phyloP scores from a whole-genome alignment of 2,888 invertebrate genomes.

The Melanargia galathea region DNA sequence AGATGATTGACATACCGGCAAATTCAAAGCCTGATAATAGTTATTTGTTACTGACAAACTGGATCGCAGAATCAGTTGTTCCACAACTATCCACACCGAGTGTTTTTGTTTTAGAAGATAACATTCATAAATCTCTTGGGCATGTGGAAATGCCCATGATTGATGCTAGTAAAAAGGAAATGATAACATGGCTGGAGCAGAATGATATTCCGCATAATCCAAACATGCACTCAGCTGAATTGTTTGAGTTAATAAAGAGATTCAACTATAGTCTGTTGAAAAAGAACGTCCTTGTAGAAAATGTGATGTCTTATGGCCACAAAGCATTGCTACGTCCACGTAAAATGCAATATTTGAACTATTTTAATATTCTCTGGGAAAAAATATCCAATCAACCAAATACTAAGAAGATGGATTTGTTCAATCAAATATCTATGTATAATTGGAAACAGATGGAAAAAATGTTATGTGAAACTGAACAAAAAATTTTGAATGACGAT shows the following conservation, averaged over 20 bases:
- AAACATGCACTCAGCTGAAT: slow-evolving; percentile 38
- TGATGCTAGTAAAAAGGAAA: slow-evolving; percentile 35
- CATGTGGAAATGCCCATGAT: slow-evolving; percentile 26
- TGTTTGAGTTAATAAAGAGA: slow-evolving; percentile 39
- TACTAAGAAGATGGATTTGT: neutral
- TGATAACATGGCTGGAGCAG: slow-evolving; percentile 38
- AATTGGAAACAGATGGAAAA: slow-evolving; percentile 12
- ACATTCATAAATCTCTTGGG: neutral
- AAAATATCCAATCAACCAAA: neutral
- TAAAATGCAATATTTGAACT: slow-evolving; percentile 27
- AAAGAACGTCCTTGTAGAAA: slow-evolving; percentile 26
- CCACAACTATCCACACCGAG: slow-evolving; percentile 8
- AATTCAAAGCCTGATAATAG: neutral
- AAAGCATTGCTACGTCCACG: slow-evolving; percentile 34
- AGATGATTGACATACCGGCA: neutral
- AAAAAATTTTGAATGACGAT: slow-evolving; percentile 13
- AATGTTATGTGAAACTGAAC: slow-evolving; percentile 15
- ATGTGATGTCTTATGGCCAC: slow-evolving; percentile 32
- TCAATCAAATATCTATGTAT: neutral
- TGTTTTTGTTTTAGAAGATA: slow-evolving; percentile 20
- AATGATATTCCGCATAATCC: slow-evolving; percentile 35
- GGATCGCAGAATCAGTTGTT: slow-evolving; percentile 14
- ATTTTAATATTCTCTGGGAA: slow-evolving; percentile 23
- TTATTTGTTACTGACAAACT: neutral
- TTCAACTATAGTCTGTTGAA: slow-evolving; percentile 18